Conservation (phyloP, 2,113 vertebrate species). For the Talpa occidentalis region DNA sequence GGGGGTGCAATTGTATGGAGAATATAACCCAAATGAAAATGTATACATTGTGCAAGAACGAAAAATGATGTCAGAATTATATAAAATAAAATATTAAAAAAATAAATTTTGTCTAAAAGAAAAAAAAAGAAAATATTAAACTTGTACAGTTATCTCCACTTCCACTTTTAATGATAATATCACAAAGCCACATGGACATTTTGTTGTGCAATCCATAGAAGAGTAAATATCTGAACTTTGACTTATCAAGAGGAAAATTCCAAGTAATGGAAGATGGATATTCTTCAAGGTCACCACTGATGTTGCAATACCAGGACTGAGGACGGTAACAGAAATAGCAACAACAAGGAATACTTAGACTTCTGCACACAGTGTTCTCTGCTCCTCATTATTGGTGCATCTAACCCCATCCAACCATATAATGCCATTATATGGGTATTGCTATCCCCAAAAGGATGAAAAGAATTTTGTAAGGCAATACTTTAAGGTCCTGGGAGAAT, state of each 20-base stretch:
- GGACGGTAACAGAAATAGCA: background rate
- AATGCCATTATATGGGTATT: accelerated
- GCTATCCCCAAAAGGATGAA: too few relatives aligned
- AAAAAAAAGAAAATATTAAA: background rate
- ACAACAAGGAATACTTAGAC: background rate
- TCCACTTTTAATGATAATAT: background rate
- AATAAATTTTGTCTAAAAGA: too few relatives aligned
- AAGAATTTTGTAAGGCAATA: too few relatives aligned
- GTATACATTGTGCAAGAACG: too few relatives aligned
- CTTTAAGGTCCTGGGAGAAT: background rate
- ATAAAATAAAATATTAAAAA: too few relatives aligned
- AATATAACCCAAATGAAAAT: too few relatives aligned
- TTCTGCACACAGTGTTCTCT: too few relatives aligned
- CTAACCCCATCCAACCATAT: background rate
- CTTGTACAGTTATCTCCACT: background rate
- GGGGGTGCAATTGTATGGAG: too few relatives aligned
- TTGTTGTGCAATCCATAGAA: background rate
- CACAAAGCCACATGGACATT: background rate
- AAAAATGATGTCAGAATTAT: too few relatives aligned
- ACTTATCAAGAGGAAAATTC: background rate
- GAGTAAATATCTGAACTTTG: background rate
- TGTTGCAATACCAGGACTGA: background rate
- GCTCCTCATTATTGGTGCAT: too few relatives aligned
- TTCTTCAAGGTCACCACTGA: background rate
- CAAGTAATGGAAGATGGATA: background rate